Conservation (phyloP, 1,140 invertebrate genomes). For the Drosophila bipectinata region DNA sequence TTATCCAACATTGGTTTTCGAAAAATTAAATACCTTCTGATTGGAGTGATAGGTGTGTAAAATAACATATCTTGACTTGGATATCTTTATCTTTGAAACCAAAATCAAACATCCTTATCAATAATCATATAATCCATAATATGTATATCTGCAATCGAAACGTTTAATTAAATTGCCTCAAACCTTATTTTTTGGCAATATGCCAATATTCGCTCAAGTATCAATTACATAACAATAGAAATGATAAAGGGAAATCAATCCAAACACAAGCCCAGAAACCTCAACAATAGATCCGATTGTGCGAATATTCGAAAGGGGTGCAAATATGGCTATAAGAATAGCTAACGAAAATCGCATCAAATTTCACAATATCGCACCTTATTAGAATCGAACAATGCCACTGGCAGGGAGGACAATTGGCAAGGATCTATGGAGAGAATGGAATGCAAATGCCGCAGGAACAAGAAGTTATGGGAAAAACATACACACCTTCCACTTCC, state of each 20-base stretch:
- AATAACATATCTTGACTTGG: too few relatives aligned
- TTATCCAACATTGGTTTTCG: conserved; percentile 31
- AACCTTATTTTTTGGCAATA: conserved; percentile 47
- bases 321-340: conserved; percentile 53
- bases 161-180: conserved; percentile 49
- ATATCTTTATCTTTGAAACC: neutral
- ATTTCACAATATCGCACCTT: conserved; percentile 84
- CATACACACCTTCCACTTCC: conserved; percentile 67
- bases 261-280: conserved; percentile 51
- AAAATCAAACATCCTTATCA: neutral
- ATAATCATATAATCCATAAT: conserved; percentile 1
- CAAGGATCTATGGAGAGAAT: conserved; percentile 25
- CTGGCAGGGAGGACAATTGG: conserved; percentile 31
- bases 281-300: conserved; percentile 53
- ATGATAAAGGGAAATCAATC: conserved; percentile 48
- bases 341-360: conserved; percentile 79
- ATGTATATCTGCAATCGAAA: conserved; percentile 20
- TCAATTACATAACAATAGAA: conserved; percentile 70
- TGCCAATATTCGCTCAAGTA: conserved; percentile 58
- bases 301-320: conserved; percentile 54
- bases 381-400: conserved; percentile 72
- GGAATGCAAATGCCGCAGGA: conserved; percentile 42
- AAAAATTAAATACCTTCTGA: conserved; percentile 3
- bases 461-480: conserved; percentile 82
- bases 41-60: neutral